phyloP scores from a whole-genome alignment of 2,113 vertebrate genomes.

The Oxygymnocypris stewartii region DNA sequence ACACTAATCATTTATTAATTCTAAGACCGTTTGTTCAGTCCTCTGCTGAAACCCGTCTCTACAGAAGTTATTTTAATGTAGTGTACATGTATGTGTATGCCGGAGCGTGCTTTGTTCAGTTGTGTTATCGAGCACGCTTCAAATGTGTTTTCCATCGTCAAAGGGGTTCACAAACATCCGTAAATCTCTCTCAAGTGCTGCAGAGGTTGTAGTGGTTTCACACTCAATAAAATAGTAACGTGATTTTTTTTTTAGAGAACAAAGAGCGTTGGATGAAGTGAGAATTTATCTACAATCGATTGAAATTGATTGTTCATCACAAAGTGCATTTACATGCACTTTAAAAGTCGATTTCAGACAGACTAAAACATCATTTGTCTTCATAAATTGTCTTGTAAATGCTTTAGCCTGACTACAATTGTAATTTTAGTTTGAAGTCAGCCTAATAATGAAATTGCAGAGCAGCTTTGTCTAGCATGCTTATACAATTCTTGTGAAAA shows the following conservation, averaged over 20 bases:
- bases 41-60: not conserved
- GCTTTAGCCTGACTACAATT: not conserved
- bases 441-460: not conserved
- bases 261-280: not conserved
- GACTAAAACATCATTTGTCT: not conserved
- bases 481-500: not conserved
- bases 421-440: not conserved
- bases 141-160: not conserved
- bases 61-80: not conserved
- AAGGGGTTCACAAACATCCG: not conserved
- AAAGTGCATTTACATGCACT: slow-evolving; percentile 1
- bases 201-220: not conserved
- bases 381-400: slow-evolving; percentile 1
- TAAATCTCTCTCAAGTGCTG: not conserved
- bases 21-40: not conserved
- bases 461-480: not conserved
- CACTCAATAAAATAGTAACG: not conserved
- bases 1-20: not conserved
- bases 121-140: not conserved
- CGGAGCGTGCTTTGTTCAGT: not conserved
- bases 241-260: not conserved
- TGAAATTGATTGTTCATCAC: slow-evolving; percentile 8
- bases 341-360: slow-evolving; percentile 28
- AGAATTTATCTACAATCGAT: slow-evolving; percentile 1
- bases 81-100: not conserved